phyloP scores from a whole-genome alignment of 64 coral and sea anemone species.

The Orbicella faveolata region DNA sequence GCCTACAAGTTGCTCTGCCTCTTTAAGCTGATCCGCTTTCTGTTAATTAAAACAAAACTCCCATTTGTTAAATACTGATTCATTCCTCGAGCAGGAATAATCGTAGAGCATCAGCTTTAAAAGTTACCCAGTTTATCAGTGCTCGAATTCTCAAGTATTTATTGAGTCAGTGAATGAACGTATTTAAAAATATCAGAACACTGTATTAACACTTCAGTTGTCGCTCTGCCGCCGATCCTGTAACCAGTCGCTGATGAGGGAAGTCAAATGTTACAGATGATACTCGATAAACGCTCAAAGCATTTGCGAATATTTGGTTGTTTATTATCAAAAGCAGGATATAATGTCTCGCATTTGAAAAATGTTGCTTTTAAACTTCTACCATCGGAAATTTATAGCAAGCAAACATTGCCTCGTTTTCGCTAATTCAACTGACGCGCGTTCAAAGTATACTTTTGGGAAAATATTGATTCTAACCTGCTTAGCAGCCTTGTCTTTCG shows the following conservation, averaged over 20 bases:
- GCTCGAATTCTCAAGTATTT: background rate
- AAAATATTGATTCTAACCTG: background rate
- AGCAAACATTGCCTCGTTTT: background rate
- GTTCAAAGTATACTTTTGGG: too few relatives aligned
- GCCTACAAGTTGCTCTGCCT: slow-evolving; percentile 37
- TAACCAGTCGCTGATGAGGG: too few relatives aligned
- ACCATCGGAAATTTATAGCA: too few relatives aligned
- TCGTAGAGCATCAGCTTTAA: background rate
- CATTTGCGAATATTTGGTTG: background rate
- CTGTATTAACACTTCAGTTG: background rate
- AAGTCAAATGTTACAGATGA: too few relatives aligned
- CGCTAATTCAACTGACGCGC: background rate
- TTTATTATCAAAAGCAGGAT: too few relatives aligned
- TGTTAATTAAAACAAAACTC: slow-evolving; percentile 32
- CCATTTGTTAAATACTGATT: slow-evolving; percentile 9
- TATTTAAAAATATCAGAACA: background rate
- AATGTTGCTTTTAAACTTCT: too few relatives aligned
- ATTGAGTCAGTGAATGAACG: background rate
- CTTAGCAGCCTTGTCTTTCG: slow-evolving; percentile 35
- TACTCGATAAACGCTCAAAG: background rate
- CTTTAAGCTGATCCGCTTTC: slow-evolving; percentile 42
- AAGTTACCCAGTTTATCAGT: background rate
- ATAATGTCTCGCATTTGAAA: background rate
- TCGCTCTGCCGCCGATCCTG: background rate
- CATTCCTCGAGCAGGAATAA: background rate